Conservation (phyloP, 1,140 invertebrate genomes). For the Dendroctonus ponderosae region DNA sequence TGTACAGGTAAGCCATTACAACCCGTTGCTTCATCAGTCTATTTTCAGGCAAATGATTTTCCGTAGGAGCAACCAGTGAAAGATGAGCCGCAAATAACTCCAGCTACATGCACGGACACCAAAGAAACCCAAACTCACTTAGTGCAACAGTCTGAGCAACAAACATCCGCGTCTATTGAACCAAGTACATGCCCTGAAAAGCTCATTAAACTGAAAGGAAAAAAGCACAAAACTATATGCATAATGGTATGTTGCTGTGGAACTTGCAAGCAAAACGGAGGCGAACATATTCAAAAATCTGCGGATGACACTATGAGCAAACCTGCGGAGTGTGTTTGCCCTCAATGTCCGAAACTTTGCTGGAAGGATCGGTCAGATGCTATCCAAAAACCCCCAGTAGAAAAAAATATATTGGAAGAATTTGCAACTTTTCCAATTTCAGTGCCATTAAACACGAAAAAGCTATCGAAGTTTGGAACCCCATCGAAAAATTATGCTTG, state of each 20-base stretch:
- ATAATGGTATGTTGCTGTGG: slow-evolving; percentile 25
- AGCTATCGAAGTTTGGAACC: slow-evolving; percentile 21
- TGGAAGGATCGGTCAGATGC: background rate
- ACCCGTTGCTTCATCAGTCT: too few relatives aligned
- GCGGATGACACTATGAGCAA: background rate
- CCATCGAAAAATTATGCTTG: slow-evolving; percentile 24
- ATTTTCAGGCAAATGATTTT: too few relatives aligned
- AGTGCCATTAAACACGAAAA: slow-evolving; percentile 6
- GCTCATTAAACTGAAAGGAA: slow-evolving; percentile 16
- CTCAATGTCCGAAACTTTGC: background rate
- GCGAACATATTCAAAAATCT: background rate
- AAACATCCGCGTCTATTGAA: too few relatives aligned
- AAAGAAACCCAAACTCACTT: too few relatives aligned
- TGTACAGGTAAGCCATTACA: too few relatives aligned
- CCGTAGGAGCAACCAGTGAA: too few relatives aligned
- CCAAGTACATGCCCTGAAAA: background rate
- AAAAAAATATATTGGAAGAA: background rate
- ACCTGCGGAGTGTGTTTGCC: background rate
- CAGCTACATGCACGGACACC: too few relatives aligned
- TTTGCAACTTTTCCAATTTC: background rate
- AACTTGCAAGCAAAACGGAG: slow-evolving; percentile 2
- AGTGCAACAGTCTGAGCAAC: too few relatives aligned
- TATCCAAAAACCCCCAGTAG: background rate
- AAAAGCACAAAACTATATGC: slow-evolving; percentile 26
- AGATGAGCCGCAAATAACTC: too few relatives aligned